phyloP scores from a whole-genome alignment of 2,888 invertebrate genomes.

The Ischnus inquisitorius region DNA sequence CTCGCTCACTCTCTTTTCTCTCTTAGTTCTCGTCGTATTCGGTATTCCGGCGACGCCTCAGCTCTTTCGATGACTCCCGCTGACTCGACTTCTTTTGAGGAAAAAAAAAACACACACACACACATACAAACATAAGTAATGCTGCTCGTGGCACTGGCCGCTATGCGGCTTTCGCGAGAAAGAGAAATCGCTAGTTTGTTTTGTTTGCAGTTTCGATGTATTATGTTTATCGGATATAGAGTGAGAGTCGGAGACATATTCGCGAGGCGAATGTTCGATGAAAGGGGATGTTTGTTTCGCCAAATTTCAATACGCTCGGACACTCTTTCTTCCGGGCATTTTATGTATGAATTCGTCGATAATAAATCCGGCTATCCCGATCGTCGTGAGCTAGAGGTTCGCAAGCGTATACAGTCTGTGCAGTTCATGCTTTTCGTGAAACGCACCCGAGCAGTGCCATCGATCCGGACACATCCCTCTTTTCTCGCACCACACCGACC shows the following conservation, averaged over 20 bases:
- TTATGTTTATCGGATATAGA: slow-evolving; percentile 54
- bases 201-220: slow-evolving; percentile 62
- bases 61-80: slow-evolving; percentile 81
- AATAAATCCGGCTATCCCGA: slow-evolving; percentile 58
- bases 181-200: slow-evolving; percentile 59
- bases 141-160: slow-evolving; percentile 17
- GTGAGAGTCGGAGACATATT: slow-evolving; percentile 35
- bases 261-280: slow-evolving; percentile 32
- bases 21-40: slow-evolving; percentile 73
- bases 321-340: slow-evolving; percentile 42
- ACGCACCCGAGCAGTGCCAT: slow-evolving; percentile 46
- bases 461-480: slow-evolving; percentile 63
- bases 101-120: slow-evolving; percentile 36
- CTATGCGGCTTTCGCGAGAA: slow-evolving; percentile 26
- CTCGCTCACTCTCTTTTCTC: slow-evolving; percentile 61
- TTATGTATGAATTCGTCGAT: slow-evolving; percentile 48
- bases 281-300: slow-evolving; percentile 55
- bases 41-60: slow-evolving; percentile 75
- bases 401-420: background rate
- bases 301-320: slow-evolving; percentile 49
- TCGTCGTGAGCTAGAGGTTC: slow-evolving; percentile 39
- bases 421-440: slow-evolving; percentile 32
- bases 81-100: slow-evolving; percentile 66
- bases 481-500: slow-evolving; percentile 46
- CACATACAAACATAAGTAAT: background rate